Percentiles rank a stretch among this genome's conserved stretches.
phyloP scores from a whole-genome alignment of 2,888 invertebrate species.

The Leucozona laternaria region DNA sequence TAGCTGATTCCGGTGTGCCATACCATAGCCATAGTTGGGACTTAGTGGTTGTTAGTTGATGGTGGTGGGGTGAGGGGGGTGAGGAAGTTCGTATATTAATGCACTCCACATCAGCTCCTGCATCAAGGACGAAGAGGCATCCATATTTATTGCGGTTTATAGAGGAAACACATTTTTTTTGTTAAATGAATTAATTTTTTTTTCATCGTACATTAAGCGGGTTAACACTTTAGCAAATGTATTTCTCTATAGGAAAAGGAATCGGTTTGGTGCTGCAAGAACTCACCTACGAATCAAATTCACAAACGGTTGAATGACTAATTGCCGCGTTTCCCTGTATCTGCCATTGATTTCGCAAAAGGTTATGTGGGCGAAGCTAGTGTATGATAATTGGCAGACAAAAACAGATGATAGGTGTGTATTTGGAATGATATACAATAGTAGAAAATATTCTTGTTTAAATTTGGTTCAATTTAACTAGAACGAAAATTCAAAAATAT shows the following conservation, averaged over 20 bases:
- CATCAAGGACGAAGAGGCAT: slow-evolving; percentile 42
- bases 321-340: slow-evolving; percentile 28
- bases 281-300: neutral
- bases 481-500: too few relatives aligned
- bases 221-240: slow-evolving; percentile 51
- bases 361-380: neutral
- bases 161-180: slow-evolving; percentile 19
- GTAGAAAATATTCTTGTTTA: too few relatives aligned
- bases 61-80: neutral
- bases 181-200: slow-evolving; percentile 1
- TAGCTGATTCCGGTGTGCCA: slow-evolving; percentile 3
- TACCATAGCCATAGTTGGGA: neutral
- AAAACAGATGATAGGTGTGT: too few relatives aligned
- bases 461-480: too few relatives aligned
- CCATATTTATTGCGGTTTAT: slow-evolving; percentile 66
- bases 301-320: slow-evolving; percentile 29
- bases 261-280: neutral
- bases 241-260: neutral
- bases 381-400: neutral
- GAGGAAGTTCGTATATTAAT: neutral
- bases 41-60: neutral
- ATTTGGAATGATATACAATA: too few relatives aligned
- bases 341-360: neutral
- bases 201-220: slow-evolving; percentile 38
- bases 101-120: neutral